Conservation (phyloP, 1,140 invertebrate genomes). For the Drosophila azteca region DNA sequence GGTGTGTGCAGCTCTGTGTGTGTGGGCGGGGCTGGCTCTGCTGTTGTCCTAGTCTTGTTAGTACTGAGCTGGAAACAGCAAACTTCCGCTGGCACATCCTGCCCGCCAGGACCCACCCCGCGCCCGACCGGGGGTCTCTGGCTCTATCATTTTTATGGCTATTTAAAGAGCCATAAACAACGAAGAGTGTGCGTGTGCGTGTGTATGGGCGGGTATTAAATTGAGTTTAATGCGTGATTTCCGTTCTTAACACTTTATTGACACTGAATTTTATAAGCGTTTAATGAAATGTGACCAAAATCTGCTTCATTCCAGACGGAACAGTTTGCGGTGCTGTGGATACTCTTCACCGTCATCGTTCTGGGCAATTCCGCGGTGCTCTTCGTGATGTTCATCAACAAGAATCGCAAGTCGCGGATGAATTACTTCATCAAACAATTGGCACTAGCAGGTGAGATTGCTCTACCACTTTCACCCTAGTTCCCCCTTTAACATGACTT, state of each 20-base stretch:
- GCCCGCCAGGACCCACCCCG: slow-evolving; percentile 8
- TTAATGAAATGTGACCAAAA: slow-evolving; percentile 58
- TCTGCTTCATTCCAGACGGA: slow-evolving; percentile 89
- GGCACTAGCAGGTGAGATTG: slow-evolving; percentile 91
- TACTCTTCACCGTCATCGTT: slow-evolving; percentile 94
- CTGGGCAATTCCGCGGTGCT: slow-evolving; percentile 95
- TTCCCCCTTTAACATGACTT: slow-evolving; percentile 30
- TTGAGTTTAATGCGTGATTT: slow-evolving; percentile 78
- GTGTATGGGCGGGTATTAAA: slow-evolving; percentile 56
- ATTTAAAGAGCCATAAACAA: slow-evolving; percentile 73
- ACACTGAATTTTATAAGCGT: slow-evolving; percentile 55
- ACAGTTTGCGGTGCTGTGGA: slow-evolving; percentile 94
- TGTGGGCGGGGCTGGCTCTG: slow-evolving; percentile 3
- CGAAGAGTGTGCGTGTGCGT: slow-evolving; percentile 10
- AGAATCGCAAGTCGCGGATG: slow-evolving; percentile 95
- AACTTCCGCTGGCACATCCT: slow-evolving; percentile 77
- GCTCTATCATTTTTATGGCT: slow-evolving; percentile 76
- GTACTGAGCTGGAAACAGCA: slow-evolving; percentile 53
- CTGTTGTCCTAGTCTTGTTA: slow-evolving; percentile 64
- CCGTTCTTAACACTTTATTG: slow-evolving; percentile 76
- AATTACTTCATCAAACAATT: slow-evolving; percentile 98
- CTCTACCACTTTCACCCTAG: neutral
- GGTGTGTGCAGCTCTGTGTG: slow-evolving; percentile 14
- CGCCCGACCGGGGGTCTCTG: slow-evolving; percentile 17
- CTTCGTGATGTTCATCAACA: slow-evolving; percentile 91